A percentile compares a stretch with the other conserved stretches of the same genome.
Conservation (phyloP, 2,888 invertebrate genomes). For the Tetragonisca angustula region DNA sequence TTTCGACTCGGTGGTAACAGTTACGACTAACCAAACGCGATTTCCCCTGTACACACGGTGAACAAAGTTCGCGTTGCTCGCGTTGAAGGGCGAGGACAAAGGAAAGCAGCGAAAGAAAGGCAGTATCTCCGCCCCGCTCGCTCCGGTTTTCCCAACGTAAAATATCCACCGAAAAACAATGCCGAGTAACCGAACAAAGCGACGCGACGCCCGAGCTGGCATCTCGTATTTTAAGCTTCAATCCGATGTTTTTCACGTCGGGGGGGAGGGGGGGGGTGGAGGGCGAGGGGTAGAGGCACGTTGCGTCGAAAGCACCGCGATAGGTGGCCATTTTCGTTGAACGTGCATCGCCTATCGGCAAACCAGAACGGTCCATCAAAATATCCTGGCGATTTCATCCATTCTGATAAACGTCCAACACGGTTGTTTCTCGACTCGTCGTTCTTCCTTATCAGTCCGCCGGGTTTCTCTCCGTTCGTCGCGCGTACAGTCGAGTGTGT, state of each 20-base stretch:
- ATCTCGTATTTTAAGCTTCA: not conserved
- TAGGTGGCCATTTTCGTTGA: slow-evolving; percentile 17
- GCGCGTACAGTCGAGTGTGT: not conserved
- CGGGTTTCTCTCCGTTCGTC: not conserved
- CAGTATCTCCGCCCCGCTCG: not conserved
- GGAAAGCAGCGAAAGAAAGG: not conserved
- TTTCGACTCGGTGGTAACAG: no score
- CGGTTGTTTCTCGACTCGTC: slow-evolving; percentile 1
- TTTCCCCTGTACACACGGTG: no score
- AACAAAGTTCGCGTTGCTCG: no score
- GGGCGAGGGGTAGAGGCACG: no score
- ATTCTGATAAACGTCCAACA: slow-evolving; percentile 27
- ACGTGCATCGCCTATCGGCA: not conserved
- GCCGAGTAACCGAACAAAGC: not conserved
- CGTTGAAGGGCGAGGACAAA: not conserved
- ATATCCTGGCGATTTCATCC: slow-evolving; percentile 10
- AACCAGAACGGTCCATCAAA: slow-evolving; percentile 15
- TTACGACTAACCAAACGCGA: no score
- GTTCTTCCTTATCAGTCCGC: not conserved
- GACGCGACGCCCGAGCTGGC: not conserved
- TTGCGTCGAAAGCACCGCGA: slow-evolving; percentile 21
- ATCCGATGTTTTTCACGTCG: not conserved
- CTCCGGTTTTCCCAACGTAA: not conserved
- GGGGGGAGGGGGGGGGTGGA: not conserved
- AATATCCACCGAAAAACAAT: not conserved